Percentiles rank a stretch among this genome's conserved stretches.
These are phyloP conservation scores for Harpagifer antarcticus DNA, from an alignment of 2,797 vertebrate genomes.

Conservation along the genomic window DNA sequence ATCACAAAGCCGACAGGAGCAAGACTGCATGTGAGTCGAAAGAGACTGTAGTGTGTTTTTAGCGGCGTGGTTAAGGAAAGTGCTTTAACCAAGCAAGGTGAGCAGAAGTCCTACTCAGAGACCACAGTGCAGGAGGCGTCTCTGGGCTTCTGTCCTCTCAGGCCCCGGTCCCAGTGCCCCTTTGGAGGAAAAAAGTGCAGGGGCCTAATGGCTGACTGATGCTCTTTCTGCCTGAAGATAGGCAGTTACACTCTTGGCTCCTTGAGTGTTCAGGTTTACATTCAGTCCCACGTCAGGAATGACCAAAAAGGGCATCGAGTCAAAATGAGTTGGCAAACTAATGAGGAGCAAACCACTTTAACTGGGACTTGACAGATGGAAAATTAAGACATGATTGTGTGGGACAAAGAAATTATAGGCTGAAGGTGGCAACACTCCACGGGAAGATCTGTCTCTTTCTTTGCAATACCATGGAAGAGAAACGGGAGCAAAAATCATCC, in stretches of 20 bases:
- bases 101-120: slow-evolving; percentile 69
- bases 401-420: slow-evolving; percentile 21
- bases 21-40: slow-evolving; percentile 53
- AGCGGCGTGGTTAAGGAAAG: slow-evolving; percentile 59
- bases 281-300: slow-evolving; percentile 73
- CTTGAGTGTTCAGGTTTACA: slow-evolving; percentile 72
- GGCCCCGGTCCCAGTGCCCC: slow-evolving; percentile 58
- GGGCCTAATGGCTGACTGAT: slow-evolving; percentile 59
- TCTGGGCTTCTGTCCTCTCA: slow-evolving; percentile 52
- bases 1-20: slow-evolving; percentile 62
- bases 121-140: slow-evolving; percentile 66
- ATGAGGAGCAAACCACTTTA: slow-evolving; percentile 10
- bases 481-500: slow-evolving; percentile 5
- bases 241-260: slow-evolving; percentile 53
- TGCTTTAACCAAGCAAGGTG: slow-evolving; percentile 77
- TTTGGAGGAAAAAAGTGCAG: slow-evolving; percentile 71
- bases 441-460: slow-evolving; percentile 46
- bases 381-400: slow-evolving; percentile 34
- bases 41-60: slow-evolving; percentile 72
- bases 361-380: slow-evolving; percentile 31
- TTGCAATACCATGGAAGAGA: slow-evolving; percentile 33
- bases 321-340: slow-evolving; percentile 54
- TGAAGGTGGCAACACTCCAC: slow-evolving; percentile 40
- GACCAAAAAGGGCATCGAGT: slow-evolving; percentile 52
- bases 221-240: slow-evolving; percentile 46